phyloP scores from a whole-genome alignment of 2,113 vertebrate genomes.

The Centropus unirufus region DNA sequence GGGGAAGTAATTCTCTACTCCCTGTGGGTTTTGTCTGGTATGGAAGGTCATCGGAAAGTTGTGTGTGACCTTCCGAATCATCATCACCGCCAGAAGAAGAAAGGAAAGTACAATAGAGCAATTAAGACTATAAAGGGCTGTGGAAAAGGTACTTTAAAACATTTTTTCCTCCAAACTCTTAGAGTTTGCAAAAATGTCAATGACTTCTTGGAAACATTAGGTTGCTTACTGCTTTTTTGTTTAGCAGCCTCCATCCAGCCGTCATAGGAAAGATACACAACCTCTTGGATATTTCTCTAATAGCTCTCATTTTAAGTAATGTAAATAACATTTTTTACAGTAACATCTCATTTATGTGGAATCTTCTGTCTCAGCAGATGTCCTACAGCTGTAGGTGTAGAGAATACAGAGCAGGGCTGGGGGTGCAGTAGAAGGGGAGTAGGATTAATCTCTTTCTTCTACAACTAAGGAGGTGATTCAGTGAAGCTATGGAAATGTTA shows the following conservation, averaged over 20 bases:
- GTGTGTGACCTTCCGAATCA: background rate
- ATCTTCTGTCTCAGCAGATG: conserved; percentile 42
- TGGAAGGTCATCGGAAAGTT: background rate
- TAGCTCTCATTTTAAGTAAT: conserved; percentile 50
- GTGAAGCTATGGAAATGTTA: background rate
- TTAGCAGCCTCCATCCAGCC: conserved; percentile 16
- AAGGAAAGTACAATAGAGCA: background rate
- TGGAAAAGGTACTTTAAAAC: background rate
- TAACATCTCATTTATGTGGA: conserved; percentile 63
- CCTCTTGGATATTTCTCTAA: conserved; percentile 18
- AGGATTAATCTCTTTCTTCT: conserved; percentile 1
- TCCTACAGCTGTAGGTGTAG: conserved; percentile 60
- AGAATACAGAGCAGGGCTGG: background rate
- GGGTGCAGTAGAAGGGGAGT: accelerated
- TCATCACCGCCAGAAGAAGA: background rate
- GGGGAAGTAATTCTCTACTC: background rate
- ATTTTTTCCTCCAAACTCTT: background rate
- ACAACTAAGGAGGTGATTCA: background rate
- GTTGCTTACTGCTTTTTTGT: conserved; percentile 58
- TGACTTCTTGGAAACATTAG: background rate
- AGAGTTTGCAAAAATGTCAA: background rate
- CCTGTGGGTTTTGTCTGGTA: background rate
- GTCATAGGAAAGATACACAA: conserved; percentile 43
- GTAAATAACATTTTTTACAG: conserved; percentile 61
- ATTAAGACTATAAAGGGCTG: background rate